Conservation (phyloP, 2,797 vertebrate genomes). For the Avahi laniger region DNA sequence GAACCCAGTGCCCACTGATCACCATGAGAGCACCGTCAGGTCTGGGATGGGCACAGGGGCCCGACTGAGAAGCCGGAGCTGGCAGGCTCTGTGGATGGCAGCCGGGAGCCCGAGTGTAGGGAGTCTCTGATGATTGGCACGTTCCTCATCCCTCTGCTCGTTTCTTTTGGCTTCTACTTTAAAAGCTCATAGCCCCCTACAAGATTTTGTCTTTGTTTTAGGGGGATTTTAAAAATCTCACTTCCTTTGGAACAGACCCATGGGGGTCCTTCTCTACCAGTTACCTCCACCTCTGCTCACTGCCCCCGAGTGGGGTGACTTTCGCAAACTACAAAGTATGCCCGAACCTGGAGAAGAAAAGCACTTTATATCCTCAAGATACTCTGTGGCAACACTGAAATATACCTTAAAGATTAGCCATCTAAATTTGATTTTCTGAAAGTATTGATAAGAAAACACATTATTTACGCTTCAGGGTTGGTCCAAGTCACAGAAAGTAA, state of each 20-base stretch:
- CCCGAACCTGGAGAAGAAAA: neutral
- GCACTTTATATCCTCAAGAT: neutral
- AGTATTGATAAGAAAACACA: constrained; percentile 36
- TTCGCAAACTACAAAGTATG: neutral
- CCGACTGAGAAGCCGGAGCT: rapidly evolving
- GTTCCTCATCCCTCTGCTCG: neutral
- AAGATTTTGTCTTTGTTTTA: neutral
- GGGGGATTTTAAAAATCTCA: neutral
- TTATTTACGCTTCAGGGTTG: neutral
- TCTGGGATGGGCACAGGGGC: neutral
- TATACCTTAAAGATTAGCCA: constrained; percentile 4
- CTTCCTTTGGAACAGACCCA: neutral
- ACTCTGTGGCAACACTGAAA: neutral
- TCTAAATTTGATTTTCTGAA: constrained; percentile 58
- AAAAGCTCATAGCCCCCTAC: neutral
- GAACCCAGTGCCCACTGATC: neutral
- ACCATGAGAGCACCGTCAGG: neutral
- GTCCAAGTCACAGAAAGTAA: constrained; percentile 31
- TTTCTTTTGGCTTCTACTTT: neutral
- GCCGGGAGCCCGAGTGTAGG: neutral
- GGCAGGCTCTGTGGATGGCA: rapidly evolving
- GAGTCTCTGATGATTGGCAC: neutral
- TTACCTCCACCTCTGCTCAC: neutral
- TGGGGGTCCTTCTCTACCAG: neutral
- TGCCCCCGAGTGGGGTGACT: neutral